phyloP scores from a whole-genome alignment of 2,113 vertebrate species.

The Micronycteris hirsuta region DNA sequence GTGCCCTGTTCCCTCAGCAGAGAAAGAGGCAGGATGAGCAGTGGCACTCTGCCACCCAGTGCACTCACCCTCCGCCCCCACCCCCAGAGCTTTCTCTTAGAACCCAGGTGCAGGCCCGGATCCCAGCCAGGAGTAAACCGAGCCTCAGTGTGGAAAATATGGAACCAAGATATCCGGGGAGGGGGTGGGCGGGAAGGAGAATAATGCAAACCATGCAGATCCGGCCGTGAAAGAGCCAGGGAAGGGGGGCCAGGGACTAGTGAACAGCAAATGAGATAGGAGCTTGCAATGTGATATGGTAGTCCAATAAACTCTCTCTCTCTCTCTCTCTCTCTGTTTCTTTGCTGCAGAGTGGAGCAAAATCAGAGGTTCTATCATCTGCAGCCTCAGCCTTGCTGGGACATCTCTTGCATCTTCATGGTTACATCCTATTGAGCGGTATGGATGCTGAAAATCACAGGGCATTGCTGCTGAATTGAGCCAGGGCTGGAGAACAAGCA shows the following conservation, averaged over 20 bases:
- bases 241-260: slow-evolving; percentile 8
- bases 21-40: not conserved
- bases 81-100: slow-evolving; percentile 45
- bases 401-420: not conserved
- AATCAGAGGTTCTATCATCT: not conserved
- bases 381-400: not conserved
- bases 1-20: not conserved
- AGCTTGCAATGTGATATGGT: slow-evolving; percentile 65
- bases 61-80: not conserved
- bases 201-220: slow-evolving; percentile 69
- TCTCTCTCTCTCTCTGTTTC: not conserved
- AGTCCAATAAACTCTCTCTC: not conserved
- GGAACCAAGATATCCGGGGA: slow-evolving; percentile 65
- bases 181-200: slow-evolving; percentile 28
- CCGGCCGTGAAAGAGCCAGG: slow-evolving; percentile 39
- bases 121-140: slow-evolving; percentile 71
- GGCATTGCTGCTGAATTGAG: not conserved
- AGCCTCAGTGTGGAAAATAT: slow-evolving; percentile 71
- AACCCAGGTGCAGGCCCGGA: slow-evolving; percentile 71
- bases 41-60: not conserved
- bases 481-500: not conserved
- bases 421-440: not conserved
- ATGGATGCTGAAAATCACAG: not conserved
- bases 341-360: not conserved
- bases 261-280: slow-evolving; percentile 61